Conservation (phyloP, 1,140 invertebrate genomes). For the Drosophila watanabei region DNA sequence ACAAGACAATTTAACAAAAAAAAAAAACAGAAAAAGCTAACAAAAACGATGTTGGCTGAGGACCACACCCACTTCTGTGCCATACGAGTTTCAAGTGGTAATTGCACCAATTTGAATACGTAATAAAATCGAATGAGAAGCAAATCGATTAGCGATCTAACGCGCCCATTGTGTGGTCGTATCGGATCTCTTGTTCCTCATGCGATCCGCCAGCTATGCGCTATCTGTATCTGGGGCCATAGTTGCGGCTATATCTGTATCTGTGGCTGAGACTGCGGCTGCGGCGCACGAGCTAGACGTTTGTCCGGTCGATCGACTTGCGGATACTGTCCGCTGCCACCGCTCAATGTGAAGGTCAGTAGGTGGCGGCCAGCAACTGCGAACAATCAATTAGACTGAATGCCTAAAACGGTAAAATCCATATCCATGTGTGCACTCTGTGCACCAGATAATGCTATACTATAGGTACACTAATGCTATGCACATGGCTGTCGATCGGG, state of each 20-base stretch:
- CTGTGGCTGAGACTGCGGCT: not conserved
- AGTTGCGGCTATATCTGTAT: slow-evolving; percentile 10
- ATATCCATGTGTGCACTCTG: slow-evolving; percentile 52
- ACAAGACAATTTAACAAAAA: slow-evolving; percentile 65
- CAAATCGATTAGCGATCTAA: slow-evolving; percentile 84
- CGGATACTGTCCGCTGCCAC: slow-evolving; percentile 67
- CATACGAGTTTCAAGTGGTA: slow-evolving; percentile 79
- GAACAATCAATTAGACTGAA: slow-evolving; percentile 78
- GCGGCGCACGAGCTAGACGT: slow-evolving; percentile 65
- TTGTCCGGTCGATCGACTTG: slow-evolving; percentile 73
- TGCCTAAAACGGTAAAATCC: slow-evolving; percentile 75
- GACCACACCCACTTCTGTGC: slow-evolving; percentile 76
- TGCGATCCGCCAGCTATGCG: slow-evolving; percentile 13
- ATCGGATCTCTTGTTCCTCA: slow-evolving; percentile 41
- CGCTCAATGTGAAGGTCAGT: slow-evolving; percentile 83
- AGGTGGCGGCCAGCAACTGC: slow-evolving; percentile 76
- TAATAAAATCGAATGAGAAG: slow-evolving; percentile 82
- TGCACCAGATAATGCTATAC: slow-evolving; percentile 44
- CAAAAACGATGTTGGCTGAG: slow-evolving; percentile 37
- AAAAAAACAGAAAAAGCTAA: slow-evolving; percentile 52
- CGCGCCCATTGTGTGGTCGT: slow-evolving; percentile 81
- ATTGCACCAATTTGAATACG: slow-evolving; percentile 84
- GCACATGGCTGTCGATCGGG: slow-evolving; percentile 38
- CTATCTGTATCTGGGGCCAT: slow-evolving; percentile 14
- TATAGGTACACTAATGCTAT: slow-evolving; percentile 36